Evolutionary conservation across 2,113 vertebrate genomes (phyloP), one percentile per base, ranked within the genome.

Genomic region (Ascaphus truei): DNA sequence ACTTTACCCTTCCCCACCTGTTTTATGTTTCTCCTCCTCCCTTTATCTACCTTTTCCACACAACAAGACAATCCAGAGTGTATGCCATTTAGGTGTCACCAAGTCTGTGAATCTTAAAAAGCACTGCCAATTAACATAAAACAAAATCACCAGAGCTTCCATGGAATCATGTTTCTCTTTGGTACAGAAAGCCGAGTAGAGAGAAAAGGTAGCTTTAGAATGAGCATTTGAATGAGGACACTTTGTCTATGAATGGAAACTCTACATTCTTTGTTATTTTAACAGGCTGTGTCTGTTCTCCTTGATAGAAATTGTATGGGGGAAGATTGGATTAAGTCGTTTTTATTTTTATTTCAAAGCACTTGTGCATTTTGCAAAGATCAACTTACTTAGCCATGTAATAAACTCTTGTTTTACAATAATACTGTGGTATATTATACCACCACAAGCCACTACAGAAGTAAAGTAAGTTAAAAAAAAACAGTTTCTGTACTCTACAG

Each of bases 231-330:
- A 98, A 96, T 94, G 92, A 92, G 90, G 90, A 95, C 94, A 91
- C 95, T 94, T 98, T 94, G 92, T 94, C 88, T 85, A 81, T 96
- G 93, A 99, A 96, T 95, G 88, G 89, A 88, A 91, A 92, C 88
- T 93, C 93, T 89, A 85, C 91, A 84, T 89, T 89, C 94, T 93
- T 96, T 96, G 95, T 99, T 93, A 88, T 95, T 98, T 95, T 95
- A 96, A 96, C 95, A 94, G 92, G 89, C 88, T 91, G 89, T 98
- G 92, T 95, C 94, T 95, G 94, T 94, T 93, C 90, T 88, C 83
- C 81, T 87, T 87, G 89, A 88, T 88, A 87, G 87, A 89, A 84
- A 85, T 84, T 90, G 86, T 88, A 89, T 81, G 82, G 78, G 81
- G 79, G 87, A 87, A 89, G 88, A 90, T 86, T 90, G 89, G 85